These are phyloP conservation scores for Rhincodon typus DNA, from an alignment of 2,797 vertebrate genomes.

Conservation along the genomic window DNA sequence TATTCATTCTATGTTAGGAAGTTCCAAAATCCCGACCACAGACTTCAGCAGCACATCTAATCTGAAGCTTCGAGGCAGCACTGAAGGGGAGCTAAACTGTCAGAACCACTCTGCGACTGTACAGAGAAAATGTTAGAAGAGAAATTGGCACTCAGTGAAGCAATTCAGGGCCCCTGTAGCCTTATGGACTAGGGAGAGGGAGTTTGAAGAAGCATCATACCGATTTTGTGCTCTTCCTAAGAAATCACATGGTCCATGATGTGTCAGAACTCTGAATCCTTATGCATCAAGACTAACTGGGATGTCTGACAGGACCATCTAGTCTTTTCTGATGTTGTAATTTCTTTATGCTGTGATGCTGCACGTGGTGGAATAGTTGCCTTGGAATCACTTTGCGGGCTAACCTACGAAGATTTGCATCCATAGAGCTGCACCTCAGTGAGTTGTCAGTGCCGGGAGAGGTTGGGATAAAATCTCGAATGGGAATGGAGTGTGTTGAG, in stretches of 20 bases:
- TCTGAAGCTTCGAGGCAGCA: not conserved
- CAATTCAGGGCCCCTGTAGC: not conserved
- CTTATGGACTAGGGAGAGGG: not conserved
- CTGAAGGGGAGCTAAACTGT: not conserved
- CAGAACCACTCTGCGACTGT: not conserved
- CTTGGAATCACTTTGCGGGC: not conserved
- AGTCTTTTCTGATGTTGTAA: not conserved
- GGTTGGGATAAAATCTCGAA: not conserved
- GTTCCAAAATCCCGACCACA: not conserved
- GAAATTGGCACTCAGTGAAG: not conserved
- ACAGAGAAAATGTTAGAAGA: not conserved
- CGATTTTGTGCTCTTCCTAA: not conserved
- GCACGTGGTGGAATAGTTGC: not conserved
- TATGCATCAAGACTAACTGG: not conserved
- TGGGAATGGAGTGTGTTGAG: not conserved
- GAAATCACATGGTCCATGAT: not conserved
- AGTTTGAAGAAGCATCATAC: not conserved
- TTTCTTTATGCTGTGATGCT: not conserved
- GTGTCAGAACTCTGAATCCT: not conserved
- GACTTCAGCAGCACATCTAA: not conserved
- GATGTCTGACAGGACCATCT: not conserved
- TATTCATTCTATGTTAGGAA: not conserved
- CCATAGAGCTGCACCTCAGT: not conserved
- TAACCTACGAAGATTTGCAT: not conserved
- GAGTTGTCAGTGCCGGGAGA: not conserved